phyloP scores from a whole-genome alignment of 2,797 vertebrate genomes.

The Pseudochirops corinnae region DNA sequence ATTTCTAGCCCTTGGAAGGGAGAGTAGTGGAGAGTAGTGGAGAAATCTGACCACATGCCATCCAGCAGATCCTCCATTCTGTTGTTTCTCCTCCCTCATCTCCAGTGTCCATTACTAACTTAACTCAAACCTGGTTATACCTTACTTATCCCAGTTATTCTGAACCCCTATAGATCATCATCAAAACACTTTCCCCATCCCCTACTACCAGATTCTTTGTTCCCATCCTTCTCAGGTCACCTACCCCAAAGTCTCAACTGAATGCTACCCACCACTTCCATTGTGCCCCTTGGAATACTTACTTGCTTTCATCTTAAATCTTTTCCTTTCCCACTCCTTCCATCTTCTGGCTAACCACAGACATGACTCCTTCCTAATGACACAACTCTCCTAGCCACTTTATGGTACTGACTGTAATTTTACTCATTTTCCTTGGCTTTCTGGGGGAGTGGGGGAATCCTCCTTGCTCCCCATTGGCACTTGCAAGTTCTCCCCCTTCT shows the following conservation, averaged over 20 bases:
- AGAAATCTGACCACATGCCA: neutral
- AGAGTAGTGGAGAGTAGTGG: neutral
- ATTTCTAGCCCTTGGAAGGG: neutral
- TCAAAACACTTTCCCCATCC: neutral
- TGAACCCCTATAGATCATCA: neutral
- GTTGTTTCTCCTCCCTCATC: neutral
- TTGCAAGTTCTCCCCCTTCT: neutral
- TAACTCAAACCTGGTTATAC: neutral
- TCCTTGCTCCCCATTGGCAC: neutral
- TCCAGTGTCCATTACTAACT: neutral
- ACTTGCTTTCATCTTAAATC: neutral
- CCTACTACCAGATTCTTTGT: neutral
- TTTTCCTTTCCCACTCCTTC: neutral
- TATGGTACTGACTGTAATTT: neutral
- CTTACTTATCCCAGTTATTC: neutral
- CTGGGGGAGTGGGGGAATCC: neutral
- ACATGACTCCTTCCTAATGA: neutral
- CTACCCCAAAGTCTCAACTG: neutral
- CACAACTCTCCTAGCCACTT: neutral
- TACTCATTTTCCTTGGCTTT: neutral
- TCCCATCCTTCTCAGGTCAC: neutral
- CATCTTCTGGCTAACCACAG: neutral
- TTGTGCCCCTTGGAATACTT: neutral
- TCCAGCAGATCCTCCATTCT: neutral
- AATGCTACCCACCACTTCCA: neutral